phyloP scores from a whole-genome alignment of 2,797 vertebrate genomes.

The Sebastes melanostomus region DNA sequence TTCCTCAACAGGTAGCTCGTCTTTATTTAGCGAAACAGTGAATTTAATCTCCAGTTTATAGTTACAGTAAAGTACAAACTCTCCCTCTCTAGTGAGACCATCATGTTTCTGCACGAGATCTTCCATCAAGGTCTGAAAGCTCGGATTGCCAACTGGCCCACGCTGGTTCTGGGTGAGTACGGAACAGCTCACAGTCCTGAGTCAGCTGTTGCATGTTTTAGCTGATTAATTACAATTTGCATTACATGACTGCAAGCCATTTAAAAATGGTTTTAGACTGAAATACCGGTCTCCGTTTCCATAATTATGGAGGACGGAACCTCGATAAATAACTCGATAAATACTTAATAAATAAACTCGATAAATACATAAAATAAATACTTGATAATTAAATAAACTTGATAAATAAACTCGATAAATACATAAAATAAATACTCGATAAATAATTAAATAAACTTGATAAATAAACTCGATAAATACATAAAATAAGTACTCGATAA shows the following conservation, averaged over 20 bases:
- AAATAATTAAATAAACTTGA: too few species aligned
- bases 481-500: too few species aligned
- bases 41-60: neutral
- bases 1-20: constrained; percentile 94
- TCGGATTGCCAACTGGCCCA: constrained; percentile 95
- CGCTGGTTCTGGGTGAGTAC: constrained; percentile 91
- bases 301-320: too few species aligned
- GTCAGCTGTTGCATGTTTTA: too few species aligned
- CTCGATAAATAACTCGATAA: too few species aligned
- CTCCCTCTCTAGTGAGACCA: constrained; percentile 88
- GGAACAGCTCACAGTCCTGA: neutral
- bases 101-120: constrained; percentile 98
- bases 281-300: too few species aligned
- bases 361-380: too few species aligned
- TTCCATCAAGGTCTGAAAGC: constrained; percentile 96
- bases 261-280: neutral
- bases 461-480: too few species aligned
- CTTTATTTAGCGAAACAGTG: rapidly evolving
- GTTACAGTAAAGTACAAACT: neutral
- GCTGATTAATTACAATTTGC: neutral
- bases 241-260: neutral
- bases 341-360: too few species aligned
- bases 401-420: too few species aligned
- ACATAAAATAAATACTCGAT: too few species aligned
- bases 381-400: too few species aligned